phyloP scores from a whole-genome alignment of 2,113 vertebrate species.

The Mus spicilegus region DNA sequence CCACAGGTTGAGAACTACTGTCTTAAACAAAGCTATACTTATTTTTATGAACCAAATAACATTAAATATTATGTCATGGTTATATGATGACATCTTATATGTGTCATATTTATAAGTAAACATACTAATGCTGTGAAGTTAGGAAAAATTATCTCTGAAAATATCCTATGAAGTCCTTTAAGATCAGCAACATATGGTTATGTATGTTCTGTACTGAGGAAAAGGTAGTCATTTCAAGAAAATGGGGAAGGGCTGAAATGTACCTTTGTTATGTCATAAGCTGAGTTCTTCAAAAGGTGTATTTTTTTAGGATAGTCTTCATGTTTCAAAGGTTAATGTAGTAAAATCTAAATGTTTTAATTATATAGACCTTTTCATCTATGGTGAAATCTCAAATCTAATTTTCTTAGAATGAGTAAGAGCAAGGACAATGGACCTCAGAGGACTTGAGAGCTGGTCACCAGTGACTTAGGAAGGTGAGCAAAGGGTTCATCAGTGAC shows the following conservation, averaged over 20 bases:
- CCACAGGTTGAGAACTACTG: no score
- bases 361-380: not conserved
- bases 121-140: not conserved
- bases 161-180: not conserved
- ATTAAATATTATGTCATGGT: not conserved
- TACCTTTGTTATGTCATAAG: not conserved
- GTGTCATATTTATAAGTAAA: not conserved
- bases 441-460: not conserved
- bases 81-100: not conserved
- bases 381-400: not conserved
- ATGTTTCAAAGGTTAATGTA: not conserved
- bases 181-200: not conserved
- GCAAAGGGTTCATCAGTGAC: not conserved
- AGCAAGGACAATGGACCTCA: not conserved
- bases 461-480: no score
- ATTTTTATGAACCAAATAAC: no score
- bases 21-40: no score
- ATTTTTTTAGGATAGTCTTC: not conserved
- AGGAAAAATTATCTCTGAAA: not conserved
- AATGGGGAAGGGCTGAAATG: not conserved
- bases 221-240: not conserved
- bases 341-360: not conserved
- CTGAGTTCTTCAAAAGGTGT: not conserved
- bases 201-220: not conserved
- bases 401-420: not conserved